Base-by-base conservation (phyloP, 2,888 invertebrate species). In the Scaptomyza tumidula region DNA sequence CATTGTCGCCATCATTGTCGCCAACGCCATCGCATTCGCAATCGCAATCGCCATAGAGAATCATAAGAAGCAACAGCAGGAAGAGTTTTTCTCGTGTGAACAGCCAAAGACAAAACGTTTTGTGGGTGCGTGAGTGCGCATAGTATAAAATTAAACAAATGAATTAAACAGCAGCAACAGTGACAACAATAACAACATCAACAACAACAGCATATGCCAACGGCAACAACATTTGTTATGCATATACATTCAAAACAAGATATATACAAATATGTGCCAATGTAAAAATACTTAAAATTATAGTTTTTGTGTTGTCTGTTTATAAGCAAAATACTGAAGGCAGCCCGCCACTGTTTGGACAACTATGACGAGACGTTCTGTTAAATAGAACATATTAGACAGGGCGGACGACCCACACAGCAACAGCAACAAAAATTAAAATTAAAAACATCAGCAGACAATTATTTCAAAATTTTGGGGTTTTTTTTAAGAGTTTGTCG, bases 101-200 rank as follows among this genome's bases (percentile, higher is more conserved):
- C 63, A 68, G 61, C 53, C 64, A 69, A 78, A 73, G 80, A 74
- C 62, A 63, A 75, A 77, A 72, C 67, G 63, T 64, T 67, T 77
- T 75, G 76, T 70, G 65, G 66, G 86, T 88, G 88, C 80, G 81
- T 83, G 84, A 83, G 86, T 88, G 88, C 74, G 78, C 80, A 84
- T 84, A 84, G 86, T 88, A 83, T 88, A 80, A 83, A 86, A 80
- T 88, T 75, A 83, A 88, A 83, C 75, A 79, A 82, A 78, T 76
- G 73, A 80, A 66, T 66, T 71, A 71, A 75, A 78, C 71, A 78
- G 64, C 64, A 60, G 49, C 65, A 63, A 56, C 50, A 50, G 48
- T 39, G 66, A 55, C 39, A 71, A 6, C 39, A 69, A 33, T 39
- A 70, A 27, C 16, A 56, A 43, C 19, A 61, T 7, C 31, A 39